phyloP scores from a whole-genome alignment of 2,113 vertebrate species.

The Anser cygnoides region DNA sequence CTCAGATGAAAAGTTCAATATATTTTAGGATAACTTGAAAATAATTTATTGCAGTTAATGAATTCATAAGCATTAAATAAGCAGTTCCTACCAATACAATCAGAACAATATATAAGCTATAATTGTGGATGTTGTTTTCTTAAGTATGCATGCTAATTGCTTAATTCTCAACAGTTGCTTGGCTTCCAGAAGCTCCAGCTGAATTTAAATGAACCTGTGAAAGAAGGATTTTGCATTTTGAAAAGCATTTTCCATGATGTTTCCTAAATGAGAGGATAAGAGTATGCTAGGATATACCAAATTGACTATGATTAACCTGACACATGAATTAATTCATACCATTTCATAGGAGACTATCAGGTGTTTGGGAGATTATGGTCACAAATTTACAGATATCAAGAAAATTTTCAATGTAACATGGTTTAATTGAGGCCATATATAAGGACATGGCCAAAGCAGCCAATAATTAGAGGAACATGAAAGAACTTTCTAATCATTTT shows the following conservation, averaged over 20 bases:
- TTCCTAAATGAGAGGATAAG: slow-evolving; percentile 10
- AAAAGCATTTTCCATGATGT: slow-evolving; percentile 23
- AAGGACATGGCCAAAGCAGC: background rate
- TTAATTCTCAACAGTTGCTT: slow-evolving; percentile 46
- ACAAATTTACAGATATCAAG: background rate
- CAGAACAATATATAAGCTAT: background rate
- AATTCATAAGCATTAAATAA: background rate
- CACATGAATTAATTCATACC: background rate
- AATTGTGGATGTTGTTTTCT: background rate
- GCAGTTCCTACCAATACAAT: background rate
- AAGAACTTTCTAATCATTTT: background rate
- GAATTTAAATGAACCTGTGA: slow-evolving; percentile 52
- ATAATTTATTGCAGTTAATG: background rate
- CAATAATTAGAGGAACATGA: background rate
- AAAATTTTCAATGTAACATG: background rate
- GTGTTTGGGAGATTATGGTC: background rate
- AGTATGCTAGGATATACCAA: background rate
- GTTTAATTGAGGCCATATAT: background rate
- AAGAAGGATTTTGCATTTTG: slow-evolving; percentile 47
- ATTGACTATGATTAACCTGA: background rate
- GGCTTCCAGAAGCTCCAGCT: slow-evolving; percentile 13
- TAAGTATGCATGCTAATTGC: background rate
- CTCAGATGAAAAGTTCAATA: background rate
- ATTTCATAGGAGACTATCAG: background rate
- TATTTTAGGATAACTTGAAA: background rate